Conservation (phyloP, 2,113 vertebrate species). For the Myotis yumanensis region DNA sequence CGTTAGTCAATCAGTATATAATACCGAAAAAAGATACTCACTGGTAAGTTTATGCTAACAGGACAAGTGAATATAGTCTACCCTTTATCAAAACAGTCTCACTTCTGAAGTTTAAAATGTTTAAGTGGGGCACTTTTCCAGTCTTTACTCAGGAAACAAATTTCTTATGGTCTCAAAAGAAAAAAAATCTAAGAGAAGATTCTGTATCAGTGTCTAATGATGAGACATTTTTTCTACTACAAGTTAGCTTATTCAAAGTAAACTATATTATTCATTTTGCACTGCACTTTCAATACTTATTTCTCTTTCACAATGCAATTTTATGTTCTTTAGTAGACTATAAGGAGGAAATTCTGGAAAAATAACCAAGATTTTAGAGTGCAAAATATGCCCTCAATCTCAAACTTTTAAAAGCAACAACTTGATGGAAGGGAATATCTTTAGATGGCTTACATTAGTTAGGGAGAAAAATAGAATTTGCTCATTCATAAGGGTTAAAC, state of each 20-base stretch:
- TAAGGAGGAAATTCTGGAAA: background rate
- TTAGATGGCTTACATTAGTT: background rate
- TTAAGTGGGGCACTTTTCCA: background rate
- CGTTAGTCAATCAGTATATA: background rate
- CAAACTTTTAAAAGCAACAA: background rate
- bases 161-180: background rate
- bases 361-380: background rate
- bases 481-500: constrained; percentile 18
- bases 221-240: background rate
- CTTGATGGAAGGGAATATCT: background rate
- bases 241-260: background rate
- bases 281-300: background rate
- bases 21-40: background rate
- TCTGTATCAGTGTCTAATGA: background rate
- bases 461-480: background rate
- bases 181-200: background rate
- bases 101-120: background rate
- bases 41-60: background rate
- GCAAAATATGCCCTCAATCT: background rate
- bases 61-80: background rate
- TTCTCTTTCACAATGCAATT: background rate
- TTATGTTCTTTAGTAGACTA: constrained; percentile 38
- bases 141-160: background rate
- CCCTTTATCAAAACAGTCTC: background rate
- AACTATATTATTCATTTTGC: background rate